Percentiles rank a stretch among this genome's conserved stretches.
phyloP scores from a whole-genome alignment of 2,888 invertebrate species.

The Nomada ruficornis region DNA sequence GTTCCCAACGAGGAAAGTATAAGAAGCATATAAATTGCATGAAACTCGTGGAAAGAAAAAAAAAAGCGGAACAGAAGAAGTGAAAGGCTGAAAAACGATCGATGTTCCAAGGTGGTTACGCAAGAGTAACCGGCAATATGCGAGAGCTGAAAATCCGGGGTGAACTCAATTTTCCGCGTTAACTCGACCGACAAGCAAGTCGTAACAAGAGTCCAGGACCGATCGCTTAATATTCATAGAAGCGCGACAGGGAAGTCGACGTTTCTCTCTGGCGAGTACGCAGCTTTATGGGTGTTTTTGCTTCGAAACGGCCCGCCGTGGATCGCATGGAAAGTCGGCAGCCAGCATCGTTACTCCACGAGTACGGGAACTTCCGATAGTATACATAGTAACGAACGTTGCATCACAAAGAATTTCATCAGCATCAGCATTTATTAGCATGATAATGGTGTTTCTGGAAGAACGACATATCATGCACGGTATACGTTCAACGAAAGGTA shows the following conservation, averaged over 20 bases:
- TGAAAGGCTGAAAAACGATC: background rate
- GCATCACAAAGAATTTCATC: slow-evolving; percentile 44
- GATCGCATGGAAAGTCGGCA: slow-evolving; percentile 41
- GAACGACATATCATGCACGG: slow-evolving; percentile 16
- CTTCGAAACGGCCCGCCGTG: slow-evolving; percentile 54
- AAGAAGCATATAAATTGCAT: background rate
- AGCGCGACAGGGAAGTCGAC: slow-evolving; percentile 44
- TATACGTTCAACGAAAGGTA: slow-evolving; percentile 5
- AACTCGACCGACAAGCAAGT: slow-evolving; percentile 55
- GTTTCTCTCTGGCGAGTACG: slow-evolving; percentile 44
- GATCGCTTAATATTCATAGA: slow-evolving; percentile 66
- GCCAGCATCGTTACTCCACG: slow-evolving; percentile 2
- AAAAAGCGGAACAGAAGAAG: background rate
- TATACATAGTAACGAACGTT: slow-evolving; percentile 17
- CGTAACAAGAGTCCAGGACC: slow-evolving; percentile 56
- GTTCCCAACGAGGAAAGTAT: background rate
- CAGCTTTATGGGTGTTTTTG: slow-evolving; percentile 65
- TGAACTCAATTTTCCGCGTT: slow-evolving; percentile 63
- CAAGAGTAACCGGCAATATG: slow-evolving; percentile 19
- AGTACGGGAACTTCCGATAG: slow-evolving; percentile 26
- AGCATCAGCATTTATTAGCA: slow-evolving; percentile 37
- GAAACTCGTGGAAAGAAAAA: background rate
- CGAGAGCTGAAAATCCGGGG: slow-evolving; percentile 46
- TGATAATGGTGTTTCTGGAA: slow-evolving; percentile 33
- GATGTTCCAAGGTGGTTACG: slow-evolving; percentile 7